Evolutionary conservation across 2,888 invertebrate genomes (phyloP).

Genomic region (Toxonevra muliebris): DNA sequence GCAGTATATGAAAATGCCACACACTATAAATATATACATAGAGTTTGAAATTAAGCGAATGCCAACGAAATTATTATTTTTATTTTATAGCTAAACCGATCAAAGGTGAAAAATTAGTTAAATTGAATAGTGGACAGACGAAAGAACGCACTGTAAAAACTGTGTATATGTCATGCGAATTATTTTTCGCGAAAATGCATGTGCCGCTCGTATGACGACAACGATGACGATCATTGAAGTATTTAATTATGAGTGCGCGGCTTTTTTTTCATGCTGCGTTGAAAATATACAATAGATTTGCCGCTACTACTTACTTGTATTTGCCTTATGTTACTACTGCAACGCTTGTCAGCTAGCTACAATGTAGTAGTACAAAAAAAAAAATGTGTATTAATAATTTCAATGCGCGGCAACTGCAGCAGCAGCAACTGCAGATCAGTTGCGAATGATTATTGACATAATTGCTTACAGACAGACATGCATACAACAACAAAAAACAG

Average conservation of each 20-base stretch:
- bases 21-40: too few relatives aligned
- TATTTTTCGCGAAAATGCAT: constrained; percentile 21
- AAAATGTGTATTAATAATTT: constrained; percentile 24
- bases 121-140: too few relatives aligned
- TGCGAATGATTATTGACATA: constrained; percentile 52
- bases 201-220: background rate
- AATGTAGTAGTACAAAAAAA: constrained; percentile 10
- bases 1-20: too few relatives aligned
- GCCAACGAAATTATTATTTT: too few relatives aligned
- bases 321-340: background rate
- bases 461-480: constrained; percentile 46
- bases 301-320: background rate
- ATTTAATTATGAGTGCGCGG: constrained; percentile 12
- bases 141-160: too few relatives aligned
- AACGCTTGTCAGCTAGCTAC: constrained; percentile 17
- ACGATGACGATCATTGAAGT: background rate
- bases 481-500: background rate
- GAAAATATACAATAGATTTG: background rate
- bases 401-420: constrained; percentile 31
- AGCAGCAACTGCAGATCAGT: constrained; percentile 42
- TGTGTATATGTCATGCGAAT: constrained; percentile 2
- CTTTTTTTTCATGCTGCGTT: background rate
- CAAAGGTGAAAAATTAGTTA: too few relatives aligned
- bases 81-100: too few relatives aligned
- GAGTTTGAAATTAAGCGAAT: too few relatives aligned